Evolutionary conservation across 1,140 invertebrate species (phyloP).

Genomic region (Berghia stephanieae): DNA sequence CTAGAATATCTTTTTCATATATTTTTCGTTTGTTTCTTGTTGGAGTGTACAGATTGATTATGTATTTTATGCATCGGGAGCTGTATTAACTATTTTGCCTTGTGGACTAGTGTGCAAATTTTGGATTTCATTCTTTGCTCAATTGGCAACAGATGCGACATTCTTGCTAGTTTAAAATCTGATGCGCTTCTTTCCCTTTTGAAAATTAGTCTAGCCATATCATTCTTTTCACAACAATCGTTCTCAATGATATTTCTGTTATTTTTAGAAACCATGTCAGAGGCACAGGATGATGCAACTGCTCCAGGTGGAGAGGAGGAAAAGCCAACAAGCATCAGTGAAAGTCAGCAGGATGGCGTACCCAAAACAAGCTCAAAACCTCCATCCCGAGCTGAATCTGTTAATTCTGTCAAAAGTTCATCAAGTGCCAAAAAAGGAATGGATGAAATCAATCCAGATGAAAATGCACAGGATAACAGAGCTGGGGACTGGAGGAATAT

Average conservation of each 20-base stretch:
- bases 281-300: neutral
- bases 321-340: neutral
- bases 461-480: slow-evolving; percentile 58
- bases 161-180: too few relatives aligned
- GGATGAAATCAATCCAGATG: slow-evolving; percentile 33
- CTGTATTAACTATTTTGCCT: too few relatives aligned
- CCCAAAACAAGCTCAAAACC: slow-evolving; percentile 23
- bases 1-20: too few relatives aligned
- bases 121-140: too few relatives aligned
- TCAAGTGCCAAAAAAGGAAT: slow-evolving; percentile 42
- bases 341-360: neutral
- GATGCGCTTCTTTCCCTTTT: too few relatives aligned
- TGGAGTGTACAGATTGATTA: too few relatives aligned
- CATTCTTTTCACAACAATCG: too few relatives aligned
- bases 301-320: slow-evolving; percentile 6
- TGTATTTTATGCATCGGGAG: too few relatives aligned
- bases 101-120: too few relatives aligned
- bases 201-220: too few relatives aligned
- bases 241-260: neutral
- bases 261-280: slow-evolving; percentile 1
- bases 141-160: too few relatives aligned
- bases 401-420: slow-evolving; percentile 52
- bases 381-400: slow-evolving; percentile 46
- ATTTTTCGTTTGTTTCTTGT: too few relatives aligned
- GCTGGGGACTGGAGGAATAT: slow-evolving; percentile 64